Evolutionary conservation across 2,888 invertebrate species (phyloP), one percentile per base, ranked within the genome.

Genomic region (Protula sp.): DNA sequence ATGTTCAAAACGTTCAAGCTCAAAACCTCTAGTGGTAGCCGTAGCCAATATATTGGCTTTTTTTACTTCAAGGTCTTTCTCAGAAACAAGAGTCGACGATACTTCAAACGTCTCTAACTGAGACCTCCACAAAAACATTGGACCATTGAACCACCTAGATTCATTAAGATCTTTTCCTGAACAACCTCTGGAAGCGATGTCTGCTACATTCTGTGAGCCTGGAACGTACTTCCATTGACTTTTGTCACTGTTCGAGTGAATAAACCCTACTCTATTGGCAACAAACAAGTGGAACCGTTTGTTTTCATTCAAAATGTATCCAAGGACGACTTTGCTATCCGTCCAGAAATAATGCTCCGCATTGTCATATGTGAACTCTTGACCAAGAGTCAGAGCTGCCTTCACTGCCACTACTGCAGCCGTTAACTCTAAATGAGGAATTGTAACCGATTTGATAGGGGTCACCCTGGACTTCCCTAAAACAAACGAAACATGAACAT

Each of bases 251-350:
- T 59, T 51, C 14, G 58, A 48, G 24, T 65, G 62, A 3, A 72
- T 70, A 47, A 64, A 51, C 3, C 63, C 29, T 1, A 72, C 67
- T 54, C 69, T 27, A 51, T 72, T 69, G 1, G 59, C 55, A 0
- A 72, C 70, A 61, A 67, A 71, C 0, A 65, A 64, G 30, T 71
- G 69, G 64, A 70, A 71, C 24, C 55, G 30, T 28, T 45, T n/a
- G 9, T 65, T 58, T 26, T 68, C 58, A 2, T 61, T 47, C 9
- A 14, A 31, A 26, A 54, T 48, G 57, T 63, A 63, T 3, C 38
- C 48, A n/a, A 56, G 54, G 14, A 60, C 54, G 2, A 58, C 55
- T 31, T 1, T 26, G 14, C 55, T 55, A 28, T 62, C 30, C 27
- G 58, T 54, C 24, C 47, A 48, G 47, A 61, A 67, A 26, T 47